A percentile compares a stretch with the other conserved stretches of the same genome.
Conservation (phyloP, 2,888 invertebrate species). For the Orthosia gothica region DNA sequence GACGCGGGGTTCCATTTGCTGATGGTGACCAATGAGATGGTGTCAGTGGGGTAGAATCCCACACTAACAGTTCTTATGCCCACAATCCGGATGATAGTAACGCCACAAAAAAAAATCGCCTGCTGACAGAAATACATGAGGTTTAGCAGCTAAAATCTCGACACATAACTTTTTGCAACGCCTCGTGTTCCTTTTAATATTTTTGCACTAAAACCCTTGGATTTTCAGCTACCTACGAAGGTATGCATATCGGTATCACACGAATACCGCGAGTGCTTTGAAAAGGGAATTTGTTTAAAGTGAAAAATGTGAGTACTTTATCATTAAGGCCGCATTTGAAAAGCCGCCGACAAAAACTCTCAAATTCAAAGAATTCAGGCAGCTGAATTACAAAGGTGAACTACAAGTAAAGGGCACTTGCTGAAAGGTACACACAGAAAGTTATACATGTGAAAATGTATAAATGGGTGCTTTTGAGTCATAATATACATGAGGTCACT, state of each 20-base stretch:
- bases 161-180: conserved; percentile 7
- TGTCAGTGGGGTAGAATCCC: no score
- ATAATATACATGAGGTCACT: no score
- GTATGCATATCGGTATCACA: conserved; percentile 40
- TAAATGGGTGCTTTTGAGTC: neutral
- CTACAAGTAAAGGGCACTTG: conserved; percentile 8
- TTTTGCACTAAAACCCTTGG: conserved; percentile 35
- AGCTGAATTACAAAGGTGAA: conserved; percentile 49
- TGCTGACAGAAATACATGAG: no score
- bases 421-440: neutral
- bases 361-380: conserved; percentile 57
- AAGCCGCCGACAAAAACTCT: conserved; percentile 50
- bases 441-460: neutral
- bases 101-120: no score
- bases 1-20: no score
- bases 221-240: conserved; percentile 28
- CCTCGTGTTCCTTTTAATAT: neutral
- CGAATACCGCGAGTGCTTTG: conserved; percentile 51
- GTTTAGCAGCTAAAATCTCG: neutral
- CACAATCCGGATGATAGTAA: no score
- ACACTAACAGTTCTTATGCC: no score
- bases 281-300: conserved; percentile 56
- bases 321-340: conserved; percentile 54
- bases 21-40: no score
- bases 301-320: conserved; percentile 58